A percentile compares a stretch with the other conserved stretches of the same genome.
Conservation (phyloP, 1,140 invertebrate genomes). For the Drosophila hydei region DNA sequence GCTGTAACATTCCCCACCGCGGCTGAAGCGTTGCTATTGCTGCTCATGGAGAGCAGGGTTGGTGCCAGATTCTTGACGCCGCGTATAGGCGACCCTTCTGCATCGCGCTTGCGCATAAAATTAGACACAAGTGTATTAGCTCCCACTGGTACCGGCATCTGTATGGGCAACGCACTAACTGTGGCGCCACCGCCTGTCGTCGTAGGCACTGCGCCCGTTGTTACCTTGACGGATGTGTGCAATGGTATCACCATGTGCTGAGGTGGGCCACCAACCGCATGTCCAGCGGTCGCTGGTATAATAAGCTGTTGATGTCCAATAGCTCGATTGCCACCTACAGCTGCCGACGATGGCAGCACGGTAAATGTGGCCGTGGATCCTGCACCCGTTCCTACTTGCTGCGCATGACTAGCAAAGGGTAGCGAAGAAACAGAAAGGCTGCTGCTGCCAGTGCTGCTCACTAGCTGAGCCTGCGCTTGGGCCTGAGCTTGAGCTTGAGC, state of each 20-base stretch:
- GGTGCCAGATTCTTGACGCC: slow-evolving; percentile 86
- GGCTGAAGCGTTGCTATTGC: slow-evolving; percentile 32
- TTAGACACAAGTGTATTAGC: slow-evolving; percentile 53
- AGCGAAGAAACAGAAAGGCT: slow-evolving; percentile 75
- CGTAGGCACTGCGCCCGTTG: slow-evolving; percentile 55
- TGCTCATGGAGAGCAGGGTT: slow-evolving; percentile 85
- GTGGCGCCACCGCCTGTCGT: slow-evolving; percentile 39
- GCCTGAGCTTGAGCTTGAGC: slow-evolving; percentile 60
- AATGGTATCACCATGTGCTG: slow-evolving; percentile 82
- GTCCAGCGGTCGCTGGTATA: slow-evolving; percentile 51
- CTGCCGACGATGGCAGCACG: slow-evolving; percentile 62
- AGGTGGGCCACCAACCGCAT: slow-evolving; percentile 38
- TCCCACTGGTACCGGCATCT: slow-evolving; percentile 25
- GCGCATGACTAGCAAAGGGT: slow-evolving; percentile 62
- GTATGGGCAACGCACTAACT: slow-evolving; percentile 39
- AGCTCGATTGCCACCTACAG: slow-evolving; percentile 51
- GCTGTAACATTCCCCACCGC: slow-evolving; percentile 26
- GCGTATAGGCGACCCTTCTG: slow-evolving; percentile 86
- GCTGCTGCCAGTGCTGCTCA: slow-evolving; percentile 46
- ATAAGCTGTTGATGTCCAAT: slow-evolving; percentile 74
- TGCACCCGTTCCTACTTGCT: slow-evolving; percentile 18
- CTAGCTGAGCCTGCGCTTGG: slow-evolving; percentile 68
- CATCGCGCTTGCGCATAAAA: slow-evolving; percentile 81
- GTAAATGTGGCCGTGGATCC: slow-evolving; percentile 79
- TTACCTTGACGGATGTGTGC: slow-evolving; percentile 80